Evolutionary conservation across 2,888 invertebrate genomes (phyloP).

Genomic region (Drosophila rubida): DNA sequence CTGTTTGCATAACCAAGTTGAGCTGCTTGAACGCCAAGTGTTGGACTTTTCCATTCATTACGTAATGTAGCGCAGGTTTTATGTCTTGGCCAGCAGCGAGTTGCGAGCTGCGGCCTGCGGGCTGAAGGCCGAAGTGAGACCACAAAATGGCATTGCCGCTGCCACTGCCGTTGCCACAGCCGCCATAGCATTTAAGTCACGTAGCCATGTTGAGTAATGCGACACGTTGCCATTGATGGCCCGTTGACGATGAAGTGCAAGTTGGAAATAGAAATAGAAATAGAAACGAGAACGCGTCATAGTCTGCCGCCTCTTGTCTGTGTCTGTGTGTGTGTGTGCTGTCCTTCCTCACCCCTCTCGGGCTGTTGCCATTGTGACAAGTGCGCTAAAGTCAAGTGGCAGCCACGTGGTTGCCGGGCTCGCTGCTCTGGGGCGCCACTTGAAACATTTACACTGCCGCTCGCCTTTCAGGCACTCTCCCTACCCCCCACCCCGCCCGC

Average conservation of each 20-base stretch:
- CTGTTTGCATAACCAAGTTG: slow-evolving; percentile 63
- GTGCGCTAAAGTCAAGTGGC: slow-evolving; percentile 65
- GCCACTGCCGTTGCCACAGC: slow-evolving; percentile 5
- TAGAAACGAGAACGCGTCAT: slow-evolving; percentile 43
- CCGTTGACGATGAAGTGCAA: slow-evolving; percentile 80
- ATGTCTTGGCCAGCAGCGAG: slow-evolving; percentile 43
- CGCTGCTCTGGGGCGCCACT: slow-evolving; percentile 32
- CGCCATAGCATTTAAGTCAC: slow-evolving; percentile 76
- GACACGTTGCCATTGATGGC: slow-evolving; percentile 80
- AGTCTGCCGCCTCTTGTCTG: slow-evolving; percentile 10
- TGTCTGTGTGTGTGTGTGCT: background rate
- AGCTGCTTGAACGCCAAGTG: slow-evolving; percentile 46
- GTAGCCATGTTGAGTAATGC: slow-evolving; percentile 80
- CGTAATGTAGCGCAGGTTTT: slow-evolving; percentile 66
- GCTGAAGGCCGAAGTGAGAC: slow-evolving; percentile 18
- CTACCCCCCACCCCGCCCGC: background rate
- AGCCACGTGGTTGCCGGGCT: slow-evolving; percentile 48
- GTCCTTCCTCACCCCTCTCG: background rate
- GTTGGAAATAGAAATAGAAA: slow-evolving; percentile 68
- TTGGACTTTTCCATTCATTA: slow-evolving; percentile 66
- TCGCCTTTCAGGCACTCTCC: background rate
- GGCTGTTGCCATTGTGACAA: slow-evolving; percentile 58
- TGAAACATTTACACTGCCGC: slow-evolving; percentile 24
- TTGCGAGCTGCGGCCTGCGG: background rate
- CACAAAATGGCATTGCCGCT: slow-evolving; percentile 56